These are phyloP conservation scores for Phorcus lineatus DNA, from an alignment of 2,888 invertebrate genomes.

Conservation along the genomic window DNA sequence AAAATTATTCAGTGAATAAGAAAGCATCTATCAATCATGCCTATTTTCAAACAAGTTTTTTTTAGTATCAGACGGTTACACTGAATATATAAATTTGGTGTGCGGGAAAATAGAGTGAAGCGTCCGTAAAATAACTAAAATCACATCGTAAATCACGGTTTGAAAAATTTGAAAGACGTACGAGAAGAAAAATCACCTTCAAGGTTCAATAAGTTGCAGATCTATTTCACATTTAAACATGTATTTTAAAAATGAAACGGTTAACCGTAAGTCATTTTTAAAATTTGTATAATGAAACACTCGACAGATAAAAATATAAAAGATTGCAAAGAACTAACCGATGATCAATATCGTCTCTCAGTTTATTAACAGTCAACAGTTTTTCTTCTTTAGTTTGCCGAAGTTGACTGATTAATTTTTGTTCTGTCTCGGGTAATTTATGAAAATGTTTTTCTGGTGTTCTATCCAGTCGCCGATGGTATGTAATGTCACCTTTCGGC, in stretches of 20 bases:
- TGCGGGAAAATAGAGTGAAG: too few species aligned
- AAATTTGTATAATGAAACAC: too few species aligned
- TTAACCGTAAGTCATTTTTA: too few species aligned
- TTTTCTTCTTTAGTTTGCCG: constrained; percentile 54
- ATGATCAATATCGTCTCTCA: constrained; percentile 65
- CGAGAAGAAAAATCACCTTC: not conserved
- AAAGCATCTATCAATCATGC: too few species aligned
- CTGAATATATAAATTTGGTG: too few species aligned
- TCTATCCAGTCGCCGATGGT: constrained; percentile 53
- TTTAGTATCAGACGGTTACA: too few species aligned
- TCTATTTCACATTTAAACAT: too few species aligned
- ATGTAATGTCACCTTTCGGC: constrained; percentile 11
- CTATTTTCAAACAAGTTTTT: too few species aligned
- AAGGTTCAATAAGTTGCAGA: too few species aligned
- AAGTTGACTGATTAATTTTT: constrained; percentile 53
- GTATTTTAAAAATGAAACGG: too few species aligned
- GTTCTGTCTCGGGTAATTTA: constrained; percentile 46
- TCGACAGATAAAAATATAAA: too few species aligned
- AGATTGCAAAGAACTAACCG: constrained; percentile 47
- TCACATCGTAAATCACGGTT: not conserved
- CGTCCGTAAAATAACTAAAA: constrained; percentile 11
- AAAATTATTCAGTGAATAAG: too few species aligned
- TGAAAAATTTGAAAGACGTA: not conserved
- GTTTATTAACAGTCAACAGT: constrained; percentile 50
- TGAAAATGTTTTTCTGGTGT: constrained; percentile 60